Evolutionary conservation across 2,797 vertebrate species (phyloP).

Genomic region (Capromys pilorides): DNA sequence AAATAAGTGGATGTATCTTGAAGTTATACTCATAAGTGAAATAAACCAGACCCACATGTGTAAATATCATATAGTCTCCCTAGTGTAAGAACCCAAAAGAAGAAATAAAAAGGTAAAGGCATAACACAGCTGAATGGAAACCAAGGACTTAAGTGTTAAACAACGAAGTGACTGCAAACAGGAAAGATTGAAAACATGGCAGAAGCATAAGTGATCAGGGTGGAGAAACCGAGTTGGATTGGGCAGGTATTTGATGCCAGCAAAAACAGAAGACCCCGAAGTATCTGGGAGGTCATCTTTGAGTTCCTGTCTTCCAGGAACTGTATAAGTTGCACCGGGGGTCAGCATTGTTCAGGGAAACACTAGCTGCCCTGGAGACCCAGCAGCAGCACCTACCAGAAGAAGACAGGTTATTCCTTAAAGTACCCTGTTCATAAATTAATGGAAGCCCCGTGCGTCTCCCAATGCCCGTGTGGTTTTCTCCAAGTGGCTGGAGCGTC

Average conservation of each 20-base stretch:
- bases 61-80: too few species aligned
- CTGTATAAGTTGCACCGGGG: rapidly evolving
- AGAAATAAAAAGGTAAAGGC: too few species aligned
- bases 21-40: too few species aligned
- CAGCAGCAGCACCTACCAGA: neutral
- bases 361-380: neutral
- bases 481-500: neutral
- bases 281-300: neutral
- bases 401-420: rapidly evolving
- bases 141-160: too few species aligned
- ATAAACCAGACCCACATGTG: too few species aligned
- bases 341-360: rapidly evolving
- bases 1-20: too few species aligned
- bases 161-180: too few species aligned
- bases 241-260: neutral
- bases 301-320: slow-evolving; percentile 43
- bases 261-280: neutral
- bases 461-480: neutral
- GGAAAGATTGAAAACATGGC: too few species aligned
- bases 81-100: too few species aligned
- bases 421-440: rapidly evolving
- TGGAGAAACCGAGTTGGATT: neutral
- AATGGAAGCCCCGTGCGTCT: neutral
- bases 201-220: neutral
- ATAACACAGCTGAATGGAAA: too few species aligned